Evolutionary conservation across 2,113 vertebrate species (phyloP).

Genomic region (Notarius lentiginosus): DNA sequence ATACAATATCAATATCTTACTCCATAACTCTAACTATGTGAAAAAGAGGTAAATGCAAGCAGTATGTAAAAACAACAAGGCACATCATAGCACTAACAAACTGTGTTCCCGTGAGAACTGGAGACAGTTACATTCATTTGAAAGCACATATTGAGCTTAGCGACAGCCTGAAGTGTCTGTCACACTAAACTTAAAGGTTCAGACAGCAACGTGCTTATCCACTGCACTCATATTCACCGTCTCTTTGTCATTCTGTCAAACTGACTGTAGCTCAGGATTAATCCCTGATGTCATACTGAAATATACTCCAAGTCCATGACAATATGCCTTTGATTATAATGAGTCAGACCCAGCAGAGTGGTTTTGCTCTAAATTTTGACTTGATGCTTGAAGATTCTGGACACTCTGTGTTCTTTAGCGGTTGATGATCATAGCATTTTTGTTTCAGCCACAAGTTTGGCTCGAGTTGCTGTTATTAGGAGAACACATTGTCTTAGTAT

Average conservation of each 20-base stretch:
- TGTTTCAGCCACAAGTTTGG: not conserved
- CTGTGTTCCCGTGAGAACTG: not conserved
- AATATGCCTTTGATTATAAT: not conserved
- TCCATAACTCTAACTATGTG: not conserved
- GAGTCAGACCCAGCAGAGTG: not conserved
- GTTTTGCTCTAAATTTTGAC: not conserved
- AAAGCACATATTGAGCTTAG: not conserved
- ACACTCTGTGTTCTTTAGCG: not conserved
- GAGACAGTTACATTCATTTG: not conserved
- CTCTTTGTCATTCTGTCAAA: not conserved
- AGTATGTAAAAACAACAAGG: not conserved
- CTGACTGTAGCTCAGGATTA: not conserved
- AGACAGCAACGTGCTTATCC: not conserved
- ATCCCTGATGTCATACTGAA: not conserved
- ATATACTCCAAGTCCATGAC: not conserved
- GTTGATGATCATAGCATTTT: slow-evolving; percentile 12
- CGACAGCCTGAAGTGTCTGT: not conserved
- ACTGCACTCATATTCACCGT: not conserved
- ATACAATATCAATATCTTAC: not conserved
- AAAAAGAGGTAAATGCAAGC: not conserved
- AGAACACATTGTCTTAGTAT: not conserved
- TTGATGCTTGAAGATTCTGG: not conserved
- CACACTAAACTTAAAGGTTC: not conserved
- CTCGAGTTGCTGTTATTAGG: not conserved
- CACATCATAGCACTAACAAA: not conserved